These are phyloP conservation scores for Drosophila navojoa DNA, from an alignment of 1,140 invertebrate genomes.

Conservation along the genomic window DNA sequence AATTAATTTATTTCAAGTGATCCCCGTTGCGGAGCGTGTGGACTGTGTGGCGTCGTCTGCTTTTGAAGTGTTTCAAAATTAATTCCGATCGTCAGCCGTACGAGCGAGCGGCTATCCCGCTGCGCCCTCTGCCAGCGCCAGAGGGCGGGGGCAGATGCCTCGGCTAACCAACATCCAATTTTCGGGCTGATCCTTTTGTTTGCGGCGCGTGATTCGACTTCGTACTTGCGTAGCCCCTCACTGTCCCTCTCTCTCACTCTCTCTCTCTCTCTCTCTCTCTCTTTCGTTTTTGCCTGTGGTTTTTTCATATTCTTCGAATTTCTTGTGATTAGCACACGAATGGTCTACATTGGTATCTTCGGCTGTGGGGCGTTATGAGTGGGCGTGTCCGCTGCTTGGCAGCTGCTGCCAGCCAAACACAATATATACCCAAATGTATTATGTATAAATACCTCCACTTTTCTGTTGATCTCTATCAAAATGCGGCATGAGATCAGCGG, in stretches of 20 bases:
- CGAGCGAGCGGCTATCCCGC: slow-evolving; percentile 41
- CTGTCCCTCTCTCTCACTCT: neutral
- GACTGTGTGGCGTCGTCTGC: slow-evolving; percentile 49
- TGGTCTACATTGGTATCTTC: slow-evolving; percentile 41
- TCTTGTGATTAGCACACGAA: slow-evolving; percentile 79
- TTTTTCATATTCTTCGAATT: slow-evolving; percentile 75
- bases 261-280: too few species aligned
- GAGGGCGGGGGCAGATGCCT: slow-evolving; percentile 45
- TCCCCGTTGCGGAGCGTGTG: slow-evolving; percentile 43
- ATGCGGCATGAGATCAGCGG: neutral
- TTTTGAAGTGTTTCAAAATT: slow-evolving; percentile 82
- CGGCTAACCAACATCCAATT: slow-evolving; percentile 57
- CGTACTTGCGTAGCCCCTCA: neutral
- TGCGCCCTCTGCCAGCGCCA: slow-evolving; percentile 6
- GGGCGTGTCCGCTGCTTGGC: slow-evolving; percentile 58
- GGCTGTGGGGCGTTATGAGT: slow-evolving; percentile 39
- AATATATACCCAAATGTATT: neutral
- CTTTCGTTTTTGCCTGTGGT: slow-evolving; percentile 8
- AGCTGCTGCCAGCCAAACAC: slow-evolving; percentile 43
- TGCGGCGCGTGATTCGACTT: slow-evolving; percentile 65
- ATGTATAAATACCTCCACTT: neutral
- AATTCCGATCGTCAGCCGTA: slow-evolving; percentile 65
- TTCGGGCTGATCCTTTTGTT: slow-evolving; percentile 45
- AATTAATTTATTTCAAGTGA: slow-evolving; percentile 77
- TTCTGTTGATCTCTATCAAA: neutral